Evolutionary conservation across 1,140 invertebrate genomes (phyloP), one percentile per base, ranked within the genome.

Genomic region (Belonocnema kinseyi): DNA sequence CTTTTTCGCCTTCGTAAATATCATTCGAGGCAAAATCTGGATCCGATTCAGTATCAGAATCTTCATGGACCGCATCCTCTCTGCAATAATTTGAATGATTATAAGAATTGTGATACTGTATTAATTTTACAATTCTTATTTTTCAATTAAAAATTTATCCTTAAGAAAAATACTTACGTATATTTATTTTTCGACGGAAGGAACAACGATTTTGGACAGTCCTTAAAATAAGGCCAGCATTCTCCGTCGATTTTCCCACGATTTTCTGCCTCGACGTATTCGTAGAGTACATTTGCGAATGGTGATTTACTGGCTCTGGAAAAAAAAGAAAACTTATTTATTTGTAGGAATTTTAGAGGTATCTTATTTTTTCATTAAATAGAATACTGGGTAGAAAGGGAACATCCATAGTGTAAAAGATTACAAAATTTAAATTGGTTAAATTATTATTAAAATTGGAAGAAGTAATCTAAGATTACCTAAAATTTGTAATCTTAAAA

Each of bases 201-300:
- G 85, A 96, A 97, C 26, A 97, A 92, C 46, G 96, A 96, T 88
- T 96, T 96, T n/a, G 96, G 94, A 85, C 96, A 97, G 21, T 94
- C 93, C 86, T 95, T 95, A 88, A 95, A 95, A 83, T 97, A 97
- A 3, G 95, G 95, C 94, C 95, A 97, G 88, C 96, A 97, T 87
- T 97, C 96, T n/a, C 95, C 95, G 17, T 93, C 92, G 4, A 93
- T 91, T 77, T 92, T 92, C n/a, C 96, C 96, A n/a, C 95, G 93
- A 19, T 93, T 93, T 89, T 97, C 95, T 0, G 96, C 96, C 51
- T 94, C 92, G 0, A 97, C 95, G 83, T 97, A 97, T 83, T 97
- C 96, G 8, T 93, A 87, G 33, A 97, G 86, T 1, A 95, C 87
- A 58, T 93, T 90, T 0, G 96, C 92, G 85, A 94, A 97, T 1